phyloP scores from a whole-genome alignment of 2,888 invertebrate species.

The Nudaria mundana region DNA sequence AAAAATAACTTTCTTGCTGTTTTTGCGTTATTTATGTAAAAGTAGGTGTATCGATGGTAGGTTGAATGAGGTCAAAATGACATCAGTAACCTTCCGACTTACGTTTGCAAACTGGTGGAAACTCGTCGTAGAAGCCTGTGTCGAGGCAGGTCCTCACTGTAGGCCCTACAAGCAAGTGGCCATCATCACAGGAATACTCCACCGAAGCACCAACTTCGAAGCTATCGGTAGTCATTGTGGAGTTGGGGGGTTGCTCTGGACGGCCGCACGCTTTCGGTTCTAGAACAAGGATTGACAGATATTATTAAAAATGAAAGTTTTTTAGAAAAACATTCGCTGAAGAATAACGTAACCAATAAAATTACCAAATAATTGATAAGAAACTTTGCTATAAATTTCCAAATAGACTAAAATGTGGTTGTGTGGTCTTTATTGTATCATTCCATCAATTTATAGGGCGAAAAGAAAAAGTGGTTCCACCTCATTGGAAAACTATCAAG shows the following conservation, averaged over 20 bases:
- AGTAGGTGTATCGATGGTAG: too few species aligned
- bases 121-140: slow-evolving; percentile 96
- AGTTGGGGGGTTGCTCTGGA: slow-evolving; percentile 96
- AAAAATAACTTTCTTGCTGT: too few species aligned
- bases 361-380: not conserved
- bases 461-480: too few species aligned
- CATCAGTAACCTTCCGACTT: too few species aligned
- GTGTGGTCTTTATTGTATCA: too few species aligned
- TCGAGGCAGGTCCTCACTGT: slow-evolving; percentile 91
- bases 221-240: slow-evolving; percentile 89
- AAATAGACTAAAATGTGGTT: too few species aligned
- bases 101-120: slow-evolving; percentile 96
- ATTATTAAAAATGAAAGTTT: not conserved
- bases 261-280: slow-evolving; percentile 95
- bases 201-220: slow-evolving; percentile 92
- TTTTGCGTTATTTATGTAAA: too few species aligned
- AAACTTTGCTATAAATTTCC: not conserved
- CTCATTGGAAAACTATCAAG: too few species aligned
- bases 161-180: slow-evolving; percentile 93
- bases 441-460: too few species aligned
- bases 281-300: slow-evolving; percentile 43
- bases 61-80: too few species aligned
- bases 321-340: not conserved
- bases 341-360: not conserved
- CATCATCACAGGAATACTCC: slow-evolving; percentile 92